A percentile compares a stretch with the other conserved stretches of the same genome.
phyloP scores from a whole-genome alignment of 2,888 invertebrate genomes.

The Aphidius colemani region DNA sequence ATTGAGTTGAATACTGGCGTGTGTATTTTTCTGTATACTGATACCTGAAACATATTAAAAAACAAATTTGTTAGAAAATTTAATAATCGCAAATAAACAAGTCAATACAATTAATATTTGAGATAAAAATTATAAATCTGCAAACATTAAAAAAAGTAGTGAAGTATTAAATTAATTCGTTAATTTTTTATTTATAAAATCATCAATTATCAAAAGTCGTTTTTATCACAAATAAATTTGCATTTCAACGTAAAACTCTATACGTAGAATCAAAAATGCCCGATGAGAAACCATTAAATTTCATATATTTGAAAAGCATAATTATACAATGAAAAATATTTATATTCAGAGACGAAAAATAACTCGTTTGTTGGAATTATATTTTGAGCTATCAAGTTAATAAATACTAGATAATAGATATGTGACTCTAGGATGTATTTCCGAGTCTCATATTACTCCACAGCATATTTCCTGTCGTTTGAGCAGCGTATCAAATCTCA shows the following conservation, averaged over 20 bases:
- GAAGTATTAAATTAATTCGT: no score
- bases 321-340: no score
- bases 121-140: no score
- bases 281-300: no score
- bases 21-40: slow-evolving; percentile 39
- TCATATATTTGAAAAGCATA: no score
- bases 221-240: no score
- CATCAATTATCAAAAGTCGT: no score
- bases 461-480: slow-evolving; percentile 21
- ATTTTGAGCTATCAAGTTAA: neutral
- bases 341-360: slow-evolving; percentile 9
- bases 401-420: slow-evolving; percentile 7
- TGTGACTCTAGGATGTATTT: slow-evolving; percentile 34
- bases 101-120: no score
- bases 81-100: neutral
- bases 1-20: slow-evolving; percentile 22
- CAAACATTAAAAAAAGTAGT: no score
- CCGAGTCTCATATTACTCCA: slow-evolving; percentile 53
- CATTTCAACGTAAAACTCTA: no score
- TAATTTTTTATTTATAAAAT: no score
- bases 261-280: no score
- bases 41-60: slow-evolving; percentile 44
- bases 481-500: slow-evolving; percentile 11
- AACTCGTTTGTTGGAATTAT: slow-evolving; percentile 21
- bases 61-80: slow-evolving; percentile 7